phyloP scores from a whole-genome alignment of 1,140 invertebrate genomes.

The Sminthurinus signatus region DNA sequence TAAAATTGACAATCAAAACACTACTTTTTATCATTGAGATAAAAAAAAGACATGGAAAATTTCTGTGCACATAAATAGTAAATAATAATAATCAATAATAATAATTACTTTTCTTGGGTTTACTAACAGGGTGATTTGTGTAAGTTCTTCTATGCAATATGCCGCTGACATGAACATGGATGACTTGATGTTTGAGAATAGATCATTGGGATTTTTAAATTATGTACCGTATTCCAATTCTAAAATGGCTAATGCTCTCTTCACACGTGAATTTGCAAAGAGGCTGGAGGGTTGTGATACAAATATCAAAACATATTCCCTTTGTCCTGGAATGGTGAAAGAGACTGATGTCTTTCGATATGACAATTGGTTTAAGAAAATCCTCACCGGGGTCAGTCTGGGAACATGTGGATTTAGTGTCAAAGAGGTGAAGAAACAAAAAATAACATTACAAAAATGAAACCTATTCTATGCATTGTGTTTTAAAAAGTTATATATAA shows the following conservation, averaged over 20 bases:
- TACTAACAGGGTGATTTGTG: slow-evolving; percentile 26
- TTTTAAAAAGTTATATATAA: slow-evolving; percentile 16
- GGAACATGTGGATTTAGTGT: slow-evolving; percentile 22
- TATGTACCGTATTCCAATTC: slow-evolving; percentile 48
- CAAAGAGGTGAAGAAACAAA: slow-evolving; percentile 20
- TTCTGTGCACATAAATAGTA: slow-evolving; percentile 33
- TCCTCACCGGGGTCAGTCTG: slow-evolving; percentile 21
- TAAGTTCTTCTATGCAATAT: neutral
- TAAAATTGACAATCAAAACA: neutral
- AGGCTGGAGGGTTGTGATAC: slow-evolving; percentile 39
- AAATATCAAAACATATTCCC: slow-evolving; percentile 15
- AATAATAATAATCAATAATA: neutral
- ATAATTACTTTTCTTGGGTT: too few species aligned
- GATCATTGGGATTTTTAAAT: slow-evolving; percentile 35
- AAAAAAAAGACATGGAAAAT: neutral
- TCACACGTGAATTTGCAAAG: slow-evolving; percentile 43
- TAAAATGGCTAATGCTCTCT: slow-evolving; percentile 46
- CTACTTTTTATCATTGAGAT: neutral
- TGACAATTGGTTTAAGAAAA: slow-evolving; percentile 16
- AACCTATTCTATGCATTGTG: slow-evolving; percentile 26
- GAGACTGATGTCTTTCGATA: slow-evolving; percentile 49
- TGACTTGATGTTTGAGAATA: slow-evolving; percentile 44
- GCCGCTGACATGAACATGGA: slow-evolving; percentile 41
- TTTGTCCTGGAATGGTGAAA: slow-evolving; percentile 47
- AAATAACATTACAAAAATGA: neutral